phyloP scores from a whole-genome alignment of 2,797 vertebrate genomes.

The Microctenopoma stevenorrisi region DNA sequence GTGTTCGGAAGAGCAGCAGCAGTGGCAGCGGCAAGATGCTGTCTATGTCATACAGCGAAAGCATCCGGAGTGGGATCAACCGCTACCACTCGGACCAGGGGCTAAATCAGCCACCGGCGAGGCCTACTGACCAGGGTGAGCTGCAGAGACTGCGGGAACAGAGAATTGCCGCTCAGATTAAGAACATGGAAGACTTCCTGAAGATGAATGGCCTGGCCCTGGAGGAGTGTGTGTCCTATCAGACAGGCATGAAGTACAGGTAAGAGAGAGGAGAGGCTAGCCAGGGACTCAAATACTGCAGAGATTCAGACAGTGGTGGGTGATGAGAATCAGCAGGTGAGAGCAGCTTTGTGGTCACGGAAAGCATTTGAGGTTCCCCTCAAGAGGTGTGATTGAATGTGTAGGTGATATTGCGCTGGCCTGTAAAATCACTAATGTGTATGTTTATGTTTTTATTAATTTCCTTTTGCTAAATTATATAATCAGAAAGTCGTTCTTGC shows the following conservation, averaged over 20 bases:
- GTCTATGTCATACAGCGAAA: constrained; percentile 98
- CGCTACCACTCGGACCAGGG: constrained; percentile 95
- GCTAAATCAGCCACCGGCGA: constrained; percentile 85
- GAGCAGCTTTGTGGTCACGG: constrained; percentile 15
- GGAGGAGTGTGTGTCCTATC: constrained; percentile 90
- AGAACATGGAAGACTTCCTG: constrained; percentile 97
- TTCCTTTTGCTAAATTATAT: not conserved
- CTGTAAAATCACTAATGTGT: not conserved
- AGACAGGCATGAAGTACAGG: constrained; percentile 99
- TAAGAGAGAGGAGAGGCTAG: constrained; percentile 82
- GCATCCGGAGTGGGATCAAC: constrained; percentile 94
- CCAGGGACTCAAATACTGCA: constrained; percentile 19
- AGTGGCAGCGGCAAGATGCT: constrained; percentile 90
- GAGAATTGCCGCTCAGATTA: constrained; percentile 90
- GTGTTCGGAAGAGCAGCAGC: constrained; percentile 83
- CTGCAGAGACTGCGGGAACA: constrained; percentile 93
- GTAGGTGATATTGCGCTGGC: not conserved
- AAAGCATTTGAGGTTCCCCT: constrained; percentile 7
- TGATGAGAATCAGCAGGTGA: constrained; percentile 43
- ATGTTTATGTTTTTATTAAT: not conserved
- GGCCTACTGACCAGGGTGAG: constrained; percentile 88
- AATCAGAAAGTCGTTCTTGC: constrained; percentile 5
- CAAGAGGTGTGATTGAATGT: constrained; percentile 7
- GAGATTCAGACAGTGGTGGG: constrained; percentile 25
- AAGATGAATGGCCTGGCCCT: constrained; percentile 95